phyloP scores from a whole-genome alignment of 2,888 invertebrate species.

The Hermaeophaga mercurialis region DNA sequence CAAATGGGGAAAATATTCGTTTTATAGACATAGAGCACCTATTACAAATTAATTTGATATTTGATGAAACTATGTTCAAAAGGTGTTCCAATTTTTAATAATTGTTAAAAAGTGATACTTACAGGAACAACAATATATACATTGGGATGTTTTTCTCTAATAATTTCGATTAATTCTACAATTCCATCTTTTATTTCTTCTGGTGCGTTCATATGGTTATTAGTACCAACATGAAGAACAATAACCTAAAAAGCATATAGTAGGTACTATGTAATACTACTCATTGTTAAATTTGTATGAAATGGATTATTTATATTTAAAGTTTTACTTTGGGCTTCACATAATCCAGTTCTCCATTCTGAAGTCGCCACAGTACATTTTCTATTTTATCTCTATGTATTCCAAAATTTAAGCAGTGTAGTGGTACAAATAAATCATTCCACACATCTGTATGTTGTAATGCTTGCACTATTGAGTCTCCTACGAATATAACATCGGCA shows the following conservation, averaged over 20 bases:
- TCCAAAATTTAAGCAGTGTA: conserved; percentile 91
- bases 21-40: no score
- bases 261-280: no score
- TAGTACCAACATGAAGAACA: conserved; percentile 86
- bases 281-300: no score
- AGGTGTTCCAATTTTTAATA: no score
- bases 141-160: conserved; percentile 77
- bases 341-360: conserved; percentile 88
- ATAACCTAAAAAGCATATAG: conserved; percentile 66
- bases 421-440: conserved; percentile 88
- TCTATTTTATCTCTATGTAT: conserved; percentile 87
- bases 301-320: no score
- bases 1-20: no score
- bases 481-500: conserved; percentile 90
- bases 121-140: conserved; percentile 86
- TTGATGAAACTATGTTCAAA: no score
- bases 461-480: conserved; percentile 85
- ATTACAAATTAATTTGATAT: no score
- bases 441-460: conserved; percentile 84
- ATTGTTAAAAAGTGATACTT: conserved; percentile 56
- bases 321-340: conserved; percentile 81
- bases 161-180: conserved; percentile 73
- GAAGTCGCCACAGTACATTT: conserved; percentile 87
- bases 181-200: conserved; percentile 84
- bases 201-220: conserved; percentile 81